A percentile compares a stretch with the other conserved stretches of the same genome.
Evolutionary conservation across 1,140 invertebrate species (phyloP).

Genomic region (Homalodisca vitripennis): DNA sequence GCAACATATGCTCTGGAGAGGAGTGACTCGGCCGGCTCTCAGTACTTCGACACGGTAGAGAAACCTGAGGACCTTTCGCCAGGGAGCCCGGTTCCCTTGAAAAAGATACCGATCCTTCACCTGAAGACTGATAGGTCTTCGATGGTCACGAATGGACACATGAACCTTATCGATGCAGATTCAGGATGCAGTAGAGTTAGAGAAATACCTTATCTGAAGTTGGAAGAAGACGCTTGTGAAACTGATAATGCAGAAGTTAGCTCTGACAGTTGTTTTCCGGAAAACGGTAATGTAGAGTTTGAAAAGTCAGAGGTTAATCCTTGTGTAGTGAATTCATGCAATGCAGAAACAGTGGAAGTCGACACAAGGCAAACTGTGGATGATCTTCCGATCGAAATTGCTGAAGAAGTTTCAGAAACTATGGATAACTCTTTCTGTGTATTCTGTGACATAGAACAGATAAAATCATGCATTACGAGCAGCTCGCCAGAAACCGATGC

Average conservation of each 20-base stretch:
- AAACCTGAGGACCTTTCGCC: neutral
- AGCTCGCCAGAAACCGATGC: neutral
- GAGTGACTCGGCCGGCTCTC: neutral
- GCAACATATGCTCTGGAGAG: neutral
- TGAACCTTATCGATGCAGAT: neutral
- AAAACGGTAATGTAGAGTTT: no score
- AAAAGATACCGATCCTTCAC: neutral
- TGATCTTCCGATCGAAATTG: neutral
- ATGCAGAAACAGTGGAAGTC: no score
- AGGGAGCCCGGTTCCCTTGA: neutral
- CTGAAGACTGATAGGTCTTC: neutral
- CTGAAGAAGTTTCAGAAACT: neutral
- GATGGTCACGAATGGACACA: neutral
- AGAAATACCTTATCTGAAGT: neutral
- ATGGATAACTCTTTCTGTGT: neutral
- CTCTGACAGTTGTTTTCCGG: no score
- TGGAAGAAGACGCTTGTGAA: neutral
- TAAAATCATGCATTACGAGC: neutral
- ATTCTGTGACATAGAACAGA: conserved; percentile 14
- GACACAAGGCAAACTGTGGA: neutral
- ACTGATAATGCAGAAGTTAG: neutral
- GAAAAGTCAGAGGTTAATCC: no score
- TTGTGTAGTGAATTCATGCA: no score
- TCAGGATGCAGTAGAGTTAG: neutral
- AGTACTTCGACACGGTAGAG: conserved; percentile 4